These are phyloP conservation scores for Porites lutea DNA, from an alignment of 64 coral and sea anemone species.

Conservation along the genomic window DNA sequence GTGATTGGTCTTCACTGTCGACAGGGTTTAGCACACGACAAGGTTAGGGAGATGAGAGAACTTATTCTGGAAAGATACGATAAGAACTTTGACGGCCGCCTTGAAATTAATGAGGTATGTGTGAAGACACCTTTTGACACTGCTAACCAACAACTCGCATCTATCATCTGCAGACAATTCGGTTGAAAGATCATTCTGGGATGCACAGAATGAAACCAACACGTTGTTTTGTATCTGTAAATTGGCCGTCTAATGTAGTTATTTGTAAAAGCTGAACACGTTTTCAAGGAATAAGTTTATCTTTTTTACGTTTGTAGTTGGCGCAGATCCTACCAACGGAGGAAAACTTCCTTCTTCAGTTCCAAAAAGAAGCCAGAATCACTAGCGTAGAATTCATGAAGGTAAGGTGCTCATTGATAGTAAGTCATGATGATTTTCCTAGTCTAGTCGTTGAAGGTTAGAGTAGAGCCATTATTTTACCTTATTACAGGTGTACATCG, in stretches of 20 bases:
- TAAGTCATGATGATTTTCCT: not conserved
- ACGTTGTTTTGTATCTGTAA: too few species aligned
- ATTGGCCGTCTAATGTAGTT: too few species aligned
- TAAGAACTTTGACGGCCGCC: constrained; percentile 51
- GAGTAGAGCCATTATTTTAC: too few species aligned
- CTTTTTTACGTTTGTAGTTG: constrained; percentile 17
- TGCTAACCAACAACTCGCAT: too few species aligned
- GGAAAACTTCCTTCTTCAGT: constrained; percentile 60
- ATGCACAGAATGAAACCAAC: too few species aligned
- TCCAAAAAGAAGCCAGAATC: constrained; percentile 36
- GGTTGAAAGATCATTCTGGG: too few species aligned
- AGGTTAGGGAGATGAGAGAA: constrained; percentile 55
- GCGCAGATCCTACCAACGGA: constrained; percentile 61
- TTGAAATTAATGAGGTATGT: constrained; percentile 62
- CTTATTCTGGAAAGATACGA: constrained; percentile 61
- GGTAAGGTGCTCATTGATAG: constrained; percentile 7
- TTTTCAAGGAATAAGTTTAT: not conserved
- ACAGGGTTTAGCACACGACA: constrained; percentile 49
- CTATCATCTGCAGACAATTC: too few species aligned
- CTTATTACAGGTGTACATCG: too few species aligned
- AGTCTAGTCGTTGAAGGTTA: too few species aligned
- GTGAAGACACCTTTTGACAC: not conserved
- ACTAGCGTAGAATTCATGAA: constrained; percentile 75
- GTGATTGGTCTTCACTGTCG: too few species aligned
- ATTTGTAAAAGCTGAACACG: too few species aligned